Base-by-base conservation (phyloP, 2,888 invertebrate genomes). In the Luperina testacea region DNA sequence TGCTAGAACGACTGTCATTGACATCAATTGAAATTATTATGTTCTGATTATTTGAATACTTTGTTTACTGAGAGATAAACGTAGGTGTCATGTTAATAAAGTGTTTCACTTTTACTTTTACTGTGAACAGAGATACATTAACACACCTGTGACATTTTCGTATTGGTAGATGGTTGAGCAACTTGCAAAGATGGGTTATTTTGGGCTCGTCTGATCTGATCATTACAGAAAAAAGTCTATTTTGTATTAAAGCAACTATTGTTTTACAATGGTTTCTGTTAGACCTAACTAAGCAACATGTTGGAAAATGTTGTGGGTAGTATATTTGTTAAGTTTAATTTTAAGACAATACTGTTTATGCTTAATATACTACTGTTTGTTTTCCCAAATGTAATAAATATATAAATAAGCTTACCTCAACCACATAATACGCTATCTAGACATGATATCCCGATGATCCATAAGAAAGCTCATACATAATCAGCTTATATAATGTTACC, bases 1-100 rank as follows among this genome's bases (percentile, higher is more conserved):
- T 70, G 68, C 77, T 70, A 68, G 64, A 68, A 61, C 51, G 67
- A 59, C 8, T 75, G 85, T 72, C 85, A 85, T 78, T 88, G 87
- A 83, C 85, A 85, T 69, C 75, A 79, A 85, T 87, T 75, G 15
- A 70, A 71, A 51, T 51, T 57, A 71, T 51, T 75, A 13, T 42
- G 45, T 59, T 65, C 65, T 59, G 74, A 63, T 78, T 71, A 72
- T 63, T 74, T 74, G 38, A 53, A 63, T 65, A 64, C 72, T 48
- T 75, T 69, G 5, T 51, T 17, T 15, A 53, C 32, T 61, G 51
- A 6, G 17, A 67, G 57, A 48, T 81, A 73, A 73, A 78, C 70
- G 69, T 70, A 59, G 27, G 11, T 15, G 20, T 15, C 51, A 32
- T 64, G 27, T 8, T 17, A 45, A 9, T 8, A 81, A 69, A 75